Percentiles rank a stretch among this genome's conserved stretches.
Evolutionary conservation across 1,140 invertebrate genomes (phyloP).

Genomic region (Heliconius hermathena): DNA sequence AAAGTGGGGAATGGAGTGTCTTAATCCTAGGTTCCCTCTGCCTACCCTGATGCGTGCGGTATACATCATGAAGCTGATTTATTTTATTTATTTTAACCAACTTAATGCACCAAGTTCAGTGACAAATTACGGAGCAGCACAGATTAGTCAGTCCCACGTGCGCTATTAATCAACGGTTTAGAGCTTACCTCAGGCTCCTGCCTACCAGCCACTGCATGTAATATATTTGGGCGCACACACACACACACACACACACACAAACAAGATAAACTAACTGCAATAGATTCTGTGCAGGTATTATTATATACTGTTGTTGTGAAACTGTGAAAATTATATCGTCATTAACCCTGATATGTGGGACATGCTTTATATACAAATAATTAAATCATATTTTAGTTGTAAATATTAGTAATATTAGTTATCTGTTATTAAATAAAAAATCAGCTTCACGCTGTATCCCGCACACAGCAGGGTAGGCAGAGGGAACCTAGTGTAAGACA

Average conservation of each 20-base stretch:
- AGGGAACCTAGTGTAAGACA: too few relatives aligned
- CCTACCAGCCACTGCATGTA: conserved; percentile 20
- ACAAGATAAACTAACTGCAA: conserved; percentile 26
- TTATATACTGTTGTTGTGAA: neutral
- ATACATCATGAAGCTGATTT: too few relatives aligned
- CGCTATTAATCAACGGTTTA: conserved; percentile 45
- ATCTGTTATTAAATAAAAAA: too few relatives aligned
- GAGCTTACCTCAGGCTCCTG: conserved; percentile 36
- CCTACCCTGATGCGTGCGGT: too few relatives aligned
- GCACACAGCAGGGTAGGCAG: too few relatives aligned
- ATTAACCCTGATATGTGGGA: neutral
- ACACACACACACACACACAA: conserved; percentile 11
- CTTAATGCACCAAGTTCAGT: conserved; percentile 30
- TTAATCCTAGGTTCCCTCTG: too few relatives aligned
- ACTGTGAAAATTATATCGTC: neutral
- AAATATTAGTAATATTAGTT: too few relatives aligned
- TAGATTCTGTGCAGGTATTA: conserved; percentile 12
- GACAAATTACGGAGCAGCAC: conserved; percentile 36
- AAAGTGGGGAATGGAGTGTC: too few relatives aligned
- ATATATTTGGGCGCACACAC: conserved; percentile 27
- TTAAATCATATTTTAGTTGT: too few relatives aligned
- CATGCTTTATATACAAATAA: too few relatives aligned
- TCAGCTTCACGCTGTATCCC: too few relatives aligned
- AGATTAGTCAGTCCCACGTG: conserved; percentile 42
- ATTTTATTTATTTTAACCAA: neutral